Percentiles rank a stretch among this genome's conserved stretches.
Evolutionary conservation across 2,888 invertebrate species (phyloP).

Genomic region (Trachelus stipa): DNA sequence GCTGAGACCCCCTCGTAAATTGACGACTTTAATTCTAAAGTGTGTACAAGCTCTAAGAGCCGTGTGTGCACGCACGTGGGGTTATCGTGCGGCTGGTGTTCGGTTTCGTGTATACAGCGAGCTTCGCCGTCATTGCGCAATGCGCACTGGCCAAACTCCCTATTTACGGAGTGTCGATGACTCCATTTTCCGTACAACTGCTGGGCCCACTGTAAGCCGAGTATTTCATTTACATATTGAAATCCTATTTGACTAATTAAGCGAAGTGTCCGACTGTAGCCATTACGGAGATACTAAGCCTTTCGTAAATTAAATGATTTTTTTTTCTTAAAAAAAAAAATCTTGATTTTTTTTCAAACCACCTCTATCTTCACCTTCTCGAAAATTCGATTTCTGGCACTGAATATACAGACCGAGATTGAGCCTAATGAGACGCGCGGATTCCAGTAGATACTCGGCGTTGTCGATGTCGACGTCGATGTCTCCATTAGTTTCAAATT

Average conservation of each 20-base stretch:
- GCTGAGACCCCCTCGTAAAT: slow-evolving; percentile 2
- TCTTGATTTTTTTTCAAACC: neutral
- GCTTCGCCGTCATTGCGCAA: neutral
- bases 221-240: neutral
- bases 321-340: neutral
- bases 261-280: neutral
- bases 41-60: slow-evolving; percentile 1
- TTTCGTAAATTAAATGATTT: neutral
- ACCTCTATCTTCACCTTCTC: neutral
- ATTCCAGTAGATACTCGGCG: neutral
- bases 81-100: slow-evolving; percentile 8
- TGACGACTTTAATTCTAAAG: slow-evolving; percentile 9
- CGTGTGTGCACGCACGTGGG: neutral
- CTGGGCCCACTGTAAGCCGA: neutral
- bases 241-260: neutral
- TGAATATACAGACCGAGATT: neutral
- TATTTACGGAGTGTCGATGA: neutral
- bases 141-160: neutral
- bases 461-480: neutral
- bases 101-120: slow-evolving; percentile 2
- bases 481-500: neutral
- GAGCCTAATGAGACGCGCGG: neutral
- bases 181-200: neutral
- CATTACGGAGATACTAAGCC: neutral
- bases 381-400: neutral